phyloP scores from a whole-genome alignment of 2,888 invertebrate species.

The Mantis religiosa region DNA sequence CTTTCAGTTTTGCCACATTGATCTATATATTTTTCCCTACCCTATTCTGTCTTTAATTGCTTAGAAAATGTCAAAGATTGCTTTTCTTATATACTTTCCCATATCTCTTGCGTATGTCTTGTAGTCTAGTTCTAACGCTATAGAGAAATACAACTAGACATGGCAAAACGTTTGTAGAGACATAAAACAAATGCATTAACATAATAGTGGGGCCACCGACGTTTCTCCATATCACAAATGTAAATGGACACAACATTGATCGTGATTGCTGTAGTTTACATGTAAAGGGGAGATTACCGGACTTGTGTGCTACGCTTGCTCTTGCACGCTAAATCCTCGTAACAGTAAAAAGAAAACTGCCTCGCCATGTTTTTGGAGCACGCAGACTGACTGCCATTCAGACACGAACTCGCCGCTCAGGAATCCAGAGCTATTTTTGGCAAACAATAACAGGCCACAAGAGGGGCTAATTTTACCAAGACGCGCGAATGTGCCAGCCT shows the following conservation, averaged over 20 bases:
- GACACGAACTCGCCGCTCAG: background rate
- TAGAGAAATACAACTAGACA: too few relatives aligned
- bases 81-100: too few relatives aligned
- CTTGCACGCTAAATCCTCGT: background rate
- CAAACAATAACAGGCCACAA: background rate
- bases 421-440: background rate
- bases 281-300: background rate
- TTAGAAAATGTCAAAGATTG: too few relatives aligned
- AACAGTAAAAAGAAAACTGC: background rate
- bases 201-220: too few relatives aligned
- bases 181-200: too few relatives aligned
- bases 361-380: background rate
- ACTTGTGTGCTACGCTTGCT: background rate
- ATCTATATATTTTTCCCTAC: too few relatives aligned
- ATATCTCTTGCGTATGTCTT: too few relatives aligned
- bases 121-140: too few relatives aligned
- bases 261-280: background rate
- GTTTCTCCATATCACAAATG: background rate
- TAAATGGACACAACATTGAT: background rate
- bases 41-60: too few relatives aligned
- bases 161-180: too few relatives aligned
- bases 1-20: too few relatives aligned
- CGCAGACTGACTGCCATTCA: background rate
- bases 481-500: background rate
- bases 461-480: background rate